Percentiles rank a stretch among this genome's conserved stretches.
phyloP scores from a whole-genome alignment of 37 sponge, comb jelly and placozoan species.

The Agelas oroides region DNA sequence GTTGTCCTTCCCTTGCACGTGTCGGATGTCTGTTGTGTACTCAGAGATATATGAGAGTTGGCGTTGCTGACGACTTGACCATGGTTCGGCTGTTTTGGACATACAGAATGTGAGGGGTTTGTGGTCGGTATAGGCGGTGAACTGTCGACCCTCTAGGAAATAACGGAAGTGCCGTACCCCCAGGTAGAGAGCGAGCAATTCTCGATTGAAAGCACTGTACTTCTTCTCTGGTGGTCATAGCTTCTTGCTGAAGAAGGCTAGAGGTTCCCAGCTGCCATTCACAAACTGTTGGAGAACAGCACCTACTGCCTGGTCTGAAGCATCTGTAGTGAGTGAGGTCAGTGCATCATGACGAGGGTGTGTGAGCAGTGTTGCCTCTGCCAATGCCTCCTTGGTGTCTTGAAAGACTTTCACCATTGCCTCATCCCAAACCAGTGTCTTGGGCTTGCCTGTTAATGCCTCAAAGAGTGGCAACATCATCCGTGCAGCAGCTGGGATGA shows the following conservation, averaged over 20 bases:
- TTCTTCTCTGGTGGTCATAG: slow-evolving; percentile 25
- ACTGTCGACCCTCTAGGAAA: slow-evolving; percentile 43
- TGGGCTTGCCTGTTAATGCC: slow-evolving; percentile 10
- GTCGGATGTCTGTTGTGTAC: slow-evolving; percentile 26
- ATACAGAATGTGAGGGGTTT: slow-evolving; percentile 52
- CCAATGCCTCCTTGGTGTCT: slow-evolving; percentile 13
- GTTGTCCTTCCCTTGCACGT: too few relatives aligned
- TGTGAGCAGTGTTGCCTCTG: not conserved
- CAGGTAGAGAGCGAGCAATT: slow-evolving; percentile 42
- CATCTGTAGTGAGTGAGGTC: slow-evolving; percentile 34
- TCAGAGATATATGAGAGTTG: slow-evolving; percentile 30
- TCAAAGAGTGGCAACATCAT: slow-evolving; percentile 27
- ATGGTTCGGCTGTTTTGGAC: slow-evolving; percentile 38
- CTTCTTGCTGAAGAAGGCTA: slow-evolving; percentile 51
- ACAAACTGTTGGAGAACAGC: slow-evolving; percentile 47
- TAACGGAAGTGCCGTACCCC: slow-evolving; percentile 42
- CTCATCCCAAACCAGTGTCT: slow-evolving; percentile 10
- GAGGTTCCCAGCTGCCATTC: slow-evolving; percentile 12
- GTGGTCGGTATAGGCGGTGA: slow-evolving; percentile 44
- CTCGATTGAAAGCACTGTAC: slow-evolving; percentile 57
- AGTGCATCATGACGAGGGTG: slow-evolving; percentile 7
- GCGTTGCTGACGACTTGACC: slow-evolving; percentile 21
- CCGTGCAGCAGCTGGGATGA: slow-evolving; percentile 33
- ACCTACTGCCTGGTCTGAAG: slow-evolving; percentile 31
- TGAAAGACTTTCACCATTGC: not conserved